Percentiles rank a stretch among this genome's conserved stretches.
Evolutionary conservation across 23 tunicate species (phyloP).

Genomic region (Halocynthia roretzi): DNA sequence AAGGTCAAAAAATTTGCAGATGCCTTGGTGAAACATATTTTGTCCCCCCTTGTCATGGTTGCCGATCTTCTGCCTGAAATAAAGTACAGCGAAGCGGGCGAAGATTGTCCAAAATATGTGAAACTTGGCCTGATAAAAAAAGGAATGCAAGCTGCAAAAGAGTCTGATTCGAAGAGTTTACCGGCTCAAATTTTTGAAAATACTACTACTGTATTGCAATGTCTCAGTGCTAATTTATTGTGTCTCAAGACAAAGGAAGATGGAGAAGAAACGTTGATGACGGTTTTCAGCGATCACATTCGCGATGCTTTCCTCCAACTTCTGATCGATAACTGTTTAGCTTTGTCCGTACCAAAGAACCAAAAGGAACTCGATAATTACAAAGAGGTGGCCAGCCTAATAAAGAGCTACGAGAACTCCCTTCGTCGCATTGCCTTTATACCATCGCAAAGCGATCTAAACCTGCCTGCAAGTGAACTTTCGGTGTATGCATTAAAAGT

Average conservation of each 20-base stretch:
- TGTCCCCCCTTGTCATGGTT: conserved; percentile 9
- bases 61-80: neutral
- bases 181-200: neutral
- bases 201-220: neutral
- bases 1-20: conserved; percentile 10
- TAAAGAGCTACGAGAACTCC: neutral
- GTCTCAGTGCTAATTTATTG: conserved; percentile 4
- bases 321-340: conserved; percentile 19
- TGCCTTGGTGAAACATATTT: neutral
- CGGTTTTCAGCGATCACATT: neutral
- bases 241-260: neutral
- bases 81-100: no score
- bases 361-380: conserved; percentile 21
- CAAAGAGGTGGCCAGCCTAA: conserved; percentile 6
- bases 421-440: neutral
- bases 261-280: conserved; percentile 5
- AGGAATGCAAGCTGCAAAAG: no score
- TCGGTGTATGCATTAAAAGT: conserved; percentile 38
- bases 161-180: no score
- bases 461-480: conserved; percentile 17
- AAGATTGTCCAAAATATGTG: no score
- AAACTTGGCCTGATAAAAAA: no score
- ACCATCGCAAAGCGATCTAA: neutral
- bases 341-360: conserved; percentile 15
- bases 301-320: conserved; percentile 7